Base-by-base conservation (phyloP, 2,888 invertebrate genomes). In the Caenorhabditis doughertyi region DNA sequence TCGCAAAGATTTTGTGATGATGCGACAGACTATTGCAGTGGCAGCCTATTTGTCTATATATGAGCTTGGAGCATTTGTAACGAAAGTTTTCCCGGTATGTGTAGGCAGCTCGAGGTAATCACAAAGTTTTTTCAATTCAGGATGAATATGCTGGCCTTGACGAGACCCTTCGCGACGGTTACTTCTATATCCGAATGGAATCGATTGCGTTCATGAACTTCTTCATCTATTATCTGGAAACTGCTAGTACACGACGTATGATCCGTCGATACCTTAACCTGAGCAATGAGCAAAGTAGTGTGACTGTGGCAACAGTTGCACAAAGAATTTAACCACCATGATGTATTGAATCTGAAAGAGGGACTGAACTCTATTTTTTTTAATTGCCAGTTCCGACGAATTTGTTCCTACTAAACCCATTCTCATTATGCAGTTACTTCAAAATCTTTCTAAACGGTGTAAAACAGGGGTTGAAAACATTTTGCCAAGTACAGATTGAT, bases 221-320 rank as follows among this genome's bases (percentile, higher is more conserved):
- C n/a, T 64, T 73, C 44, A 73, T 73, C 29, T 73, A 73, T 44
- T 73, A 53, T n/a, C 7, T 73, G 7, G 42, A 73, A 29, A 73
- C 62, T 11, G 32, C 53, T 16, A 44, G 18, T 16, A 64, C 72
- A 23, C 72, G 72, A 23, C 49, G 62, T 7, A 73, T 73, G 72
- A 3, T 73, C 29, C 39, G 53, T 8, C 11, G 49, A 1, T 62
- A 13, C 27, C 13, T 72, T 11, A 18, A 51, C n/a, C 7, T 64
- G 13, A 64, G 49, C 4, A 18, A 13, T 1, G 39, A 39, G 7
- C 39, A 39, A 16, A 39, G 16, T 13, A 47, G 4, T 18, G 44
- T 47, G 3, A 13, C 18, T 1, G 44, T 47, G 7, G 44, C 44
- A 18, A 13, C 44, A 5, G 44, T 47, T 4, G 39, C 39, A 9